Evolutionary conservation across 1,140 invertebrate species (phyloP).

Genomic region (Atta texana): DNA sequence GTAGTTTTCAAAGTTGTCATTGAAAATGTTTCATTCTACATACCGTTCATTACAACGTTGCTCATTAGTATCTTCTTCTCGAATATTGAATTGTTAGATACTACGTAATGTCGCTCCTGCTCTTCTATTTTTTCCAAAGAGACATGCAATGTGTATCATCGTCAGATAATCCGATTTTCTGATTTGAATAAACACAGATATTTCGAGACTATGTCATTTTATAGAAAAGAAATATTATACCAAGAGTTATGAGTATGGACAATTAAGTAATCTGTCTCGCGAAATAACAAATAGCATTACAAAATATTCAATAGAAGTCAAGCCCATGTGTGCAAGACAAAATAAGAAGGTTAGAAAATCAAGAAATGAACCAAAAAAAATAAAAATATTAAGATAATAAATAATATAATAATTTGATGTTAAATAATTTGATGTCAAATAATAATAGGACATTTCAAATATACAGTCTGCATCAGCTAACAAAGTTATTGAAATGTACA

Average conservation of each 20-base stretch:
- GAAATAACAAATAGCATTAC: background rate
- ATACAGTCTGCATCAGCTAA: too few relatives aligned
- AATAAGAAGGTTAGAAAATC: too few relatives aligned
- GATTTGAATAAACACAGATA: background rate
- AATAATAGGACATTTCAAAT: too few relatives aligned
- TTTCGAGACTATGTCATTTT: background rate
- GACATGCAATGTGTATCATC: background rate
- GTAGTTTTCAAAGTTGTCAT: slow-evolving; percentile 55
- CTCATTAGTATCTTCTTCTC: slow-evolving; percentile 40
- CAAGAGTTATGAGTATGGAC: background rate
- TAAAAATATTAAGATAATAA: too few relatives aligned
- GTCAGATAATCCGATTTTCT: slow-evolving; percentile 13
- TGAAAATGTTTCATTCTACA: slow-evolving; percentile 55
- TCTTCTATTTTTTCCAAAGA: background rate
- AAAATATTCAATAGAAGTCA: background rate
- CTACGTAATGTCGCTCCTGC: background rate
- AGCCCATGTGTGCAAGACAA: too few relatives aligned
- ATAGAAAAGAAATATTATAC: background rate
- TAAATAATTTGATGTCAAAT: too few relatives aligned
- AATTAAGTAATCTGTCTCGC: background rate
- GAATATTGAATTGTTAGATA: slow-evolving; percentile 22
- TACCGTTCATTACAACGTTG: slow-evolving; percentile 26
- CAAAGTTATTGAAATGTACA: too few relatives aligned
- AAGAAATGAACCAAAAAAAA: too few relatives aligned
- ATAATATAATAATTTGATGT: too few relatives aligned